phyloP scores from a whole-genome alignment of 2,797 vertebrate species.

The Sebastes ruberrimus region DNA sequence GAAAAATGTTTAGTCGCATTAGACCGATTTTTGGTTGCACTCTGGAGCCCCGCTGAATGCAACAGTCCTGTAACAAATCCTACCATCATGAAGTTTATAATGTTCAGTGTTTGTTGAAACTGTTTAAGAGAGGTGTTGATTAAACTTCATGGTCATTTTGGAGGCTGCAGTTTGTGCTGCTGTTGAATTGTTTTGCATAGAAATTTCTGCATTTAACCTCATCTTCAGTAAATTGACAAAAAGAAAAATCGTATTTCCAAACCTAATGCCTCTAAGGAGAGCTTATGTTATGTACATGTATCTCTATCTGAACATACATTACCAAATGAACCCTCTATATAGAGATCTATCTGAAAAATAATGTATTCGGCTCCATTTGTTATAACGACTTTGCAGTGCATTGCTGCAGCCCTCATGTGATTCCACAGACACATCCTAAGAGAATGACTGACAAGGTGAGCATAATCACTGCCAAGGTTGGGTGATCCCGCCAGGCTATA shows the following conservation, averaged over 20 bases:
- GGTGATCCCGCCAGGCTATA: slow-evolving; percentile 36
- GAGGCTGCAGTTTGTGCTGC: background rate
- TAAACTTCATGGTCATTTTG: background rate
- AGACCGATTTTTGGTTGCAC: too few relatives aligned
- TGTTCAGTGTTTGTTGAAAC: background rate
- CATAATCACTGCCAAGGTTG: slow-evolving; percentile 45
- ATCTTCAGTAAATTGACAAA: background rate
- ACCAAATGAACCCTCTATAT: background rate
- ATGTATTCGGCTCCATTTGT: background rate
- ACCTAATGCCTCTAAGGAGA: background rate
- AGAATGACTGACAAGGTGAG: slow-evolving; percentile 54
- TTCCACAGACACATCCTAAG: slow-evolving; percentile 2
- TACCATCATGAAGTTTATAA: background rate
- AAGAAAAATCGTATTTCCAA: background rate
- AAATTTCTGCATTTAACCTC: background rate
- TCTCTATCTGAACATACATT: background rate
- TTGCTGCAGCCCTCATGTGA: slow-evolving; percentile 1
- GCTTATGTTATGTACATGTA: background rate
- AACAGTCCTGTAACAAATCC: background rate
- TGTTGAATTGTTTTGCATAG: background rate
- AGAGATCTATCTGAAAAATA: background rate
- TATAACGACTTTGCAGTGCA: background rate
- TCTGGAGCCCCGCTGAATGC: too few relatives aligned
- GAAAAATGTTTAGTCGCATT: too few relatives aligned
- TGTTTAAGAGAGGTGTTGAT: background rate